Conservation (phyloP, 2,888 invertebrate species). For the Pollenia amentaria region DNA sequence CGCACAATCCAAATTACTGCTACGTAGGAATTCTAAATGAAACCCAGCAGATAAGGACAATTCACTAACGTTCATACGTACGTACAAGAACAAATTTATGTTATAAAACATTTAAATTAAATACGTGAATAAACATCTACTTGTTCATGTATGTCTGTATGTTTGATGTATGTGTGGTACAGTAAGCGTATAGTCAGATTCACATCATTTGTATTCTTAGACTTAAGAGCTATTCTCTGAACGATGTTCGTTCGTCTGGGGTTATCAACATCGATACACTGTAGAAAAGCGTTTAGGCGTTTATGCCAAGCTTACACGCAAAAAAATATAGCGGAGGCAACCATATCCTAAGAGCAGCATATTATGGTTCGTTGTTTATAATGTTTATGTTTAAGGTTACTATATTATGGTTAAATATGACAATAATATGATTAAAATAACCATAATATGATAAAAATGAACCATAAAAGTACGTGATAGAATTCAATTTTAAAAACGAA, state of each 20-base stretch:
- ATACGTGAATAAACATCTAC: slow-evolving; percentile 4
- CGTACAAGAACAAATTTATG: neutral
- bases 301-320: slow-evolving; percentile 10
- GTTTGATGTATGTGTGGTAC: neutral
- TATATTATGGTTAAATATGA: too few species aligned
- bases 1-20: slow-evolving; percentile 46
- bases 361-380: too few species aligned
- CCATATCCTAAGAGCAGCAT: too few species aligned
- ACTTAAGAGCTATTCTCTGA: slow-evolving; percentile 24
- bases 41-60: slow-evolving; percentile 54
- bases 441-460: too few species aligned
- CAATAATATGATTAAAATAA: too few species aligned
- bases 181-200: slow-evolving; percentile 10
- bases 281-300: slow-evolving; percentile 34
- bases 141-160: neutral
- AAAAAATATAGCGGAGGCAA: too few species aligned
- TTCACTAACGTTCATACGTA: slow-evolving; percentile 32
- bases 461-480: too few species aligned
- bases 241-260: slow-evolving; percentile 54
- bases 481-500: too few species aligned
- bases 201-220: slow-evolving; percentile 36
- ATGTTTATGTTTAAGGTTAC: too few species aligned
- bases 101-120: slow-evolving; percentile 14
- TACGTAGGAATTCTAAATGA: slow-evolving; percentile 32
- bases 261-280: slow-evolving; percentile 70